Percentiles rank a stretch among this genome's conserved stretches.
These are phyloP conservation scores for Steinernema feltiae DNA, from an alignment of 1,140 invertebrate species.

Conservation along the genomic window DNA sequence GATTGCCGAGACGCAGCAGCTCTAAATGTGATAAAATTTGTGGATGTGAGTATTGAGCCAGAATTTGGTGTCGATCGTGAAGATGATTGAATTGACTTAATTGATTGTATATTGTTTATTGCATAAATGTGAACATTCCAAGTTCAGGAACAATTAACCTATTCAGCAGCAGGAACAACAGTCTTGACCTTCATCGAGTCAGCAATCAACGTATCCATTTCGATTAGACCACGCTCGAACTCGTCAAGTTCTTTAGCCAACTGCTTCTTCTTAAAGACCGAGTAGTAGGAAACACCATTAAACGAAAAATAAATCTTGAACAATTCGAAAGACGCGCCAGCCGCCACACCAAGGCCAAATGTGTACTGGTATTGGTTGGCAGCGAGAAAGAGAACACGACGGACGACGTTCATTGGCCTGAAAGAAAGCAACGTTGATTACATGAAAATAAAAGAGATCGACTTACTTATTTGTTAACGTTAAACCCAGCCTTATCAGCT, in stretches of 20 bases:
- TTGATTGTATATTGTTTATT: no score
- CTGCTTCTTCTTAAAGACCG: conserved; percentile 48
- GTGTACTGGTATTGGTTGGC: conserved; percentile 21
- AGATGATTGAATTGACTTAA: no score
- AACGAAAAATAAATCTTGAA: conserved; percentile 56
- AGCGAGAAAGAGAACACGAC: conserved; percentile 22
- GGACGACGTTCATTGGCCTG: conserved; percentile 16
- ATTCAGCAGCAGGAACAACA: background rate
- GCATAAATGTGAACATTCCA: no score
- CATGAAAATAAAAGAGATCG: background rate
- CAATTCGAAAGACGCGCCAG: conserved; percentile 52
- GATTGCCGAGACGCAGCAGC: no score
- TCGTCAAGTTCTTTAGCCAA: conserved; percentile 43
- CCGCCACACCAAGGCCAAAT: conserved; percentile 38
- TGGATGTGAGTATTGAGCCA: no score
- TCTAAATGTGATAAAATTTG: no score
- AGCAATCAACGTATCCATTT: conserved; percentile 33
- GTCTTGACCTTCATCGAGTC: background rate
- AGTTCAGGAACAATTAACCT: no score
- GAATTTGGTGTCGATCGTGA: no score
- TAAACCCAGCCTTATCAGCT: conserved; percentile 50
- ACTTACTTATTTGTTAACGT: conserved; percentile 18
- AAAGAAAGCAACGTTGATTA: background rate
- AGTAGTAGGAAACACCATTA: conserved; percentile 48
- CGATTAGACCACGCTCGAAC: conserved; percentile 43